phyloP scores from a whole-genome alignment of 2,888 invertebrate species.

The Cacoxenus indagator region DNA sequence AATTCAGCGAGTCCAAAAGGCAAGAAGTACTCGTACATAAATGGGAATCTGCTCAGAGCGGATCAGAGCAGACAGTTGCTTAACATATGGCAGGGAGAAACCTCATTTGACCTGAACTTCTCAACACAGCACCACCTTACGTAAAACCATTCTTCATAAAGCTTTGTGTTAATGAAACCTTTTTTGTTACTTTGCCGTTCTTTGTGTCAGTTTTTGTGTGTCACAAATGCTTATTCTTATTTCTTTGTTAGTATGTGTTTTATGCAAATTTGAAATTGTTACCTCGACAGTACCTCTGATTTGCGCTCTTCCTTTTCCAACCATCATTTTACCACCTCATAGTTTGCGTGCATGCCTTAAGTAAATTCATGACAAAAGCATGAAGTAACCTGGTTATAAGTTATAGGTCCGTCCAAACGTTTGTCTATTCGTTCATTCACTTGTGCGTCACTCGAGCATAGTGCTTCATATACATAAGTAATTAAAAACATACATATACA shows the following conservation, averaged over 20 bases:
- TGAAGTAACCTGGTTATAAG: slow-evolving; percentile 22
- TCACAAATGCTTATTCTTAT: neutral
- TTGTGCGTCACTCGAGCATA: neutral
- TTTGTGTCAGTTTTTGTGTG: neutral
- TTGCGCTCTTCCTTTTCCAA: neutral
- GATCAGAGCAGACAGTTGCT: slow-evolving; percentile 6
- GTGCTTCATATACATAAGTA: neutral
- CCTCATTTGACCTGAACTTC: neutral
- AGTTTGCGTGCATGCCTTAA: slow-evolving; percentile 7
- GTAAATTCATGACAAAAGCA: slow-evolving; percentile 13
- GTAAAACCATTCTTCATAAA: neutral
- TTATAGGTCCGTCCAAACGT: neutral
- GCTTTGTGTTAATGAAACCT: neutral
- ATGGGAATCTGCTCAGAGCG: neutral
- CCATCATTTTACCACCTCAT: neutral
- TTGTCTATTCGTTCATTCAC: neutral
- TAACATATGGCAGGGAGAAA: neutral
- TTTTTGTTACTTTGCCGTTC: neutral
- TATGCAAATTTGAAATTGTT: neutral
- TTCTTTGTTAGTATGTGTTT: neutral
- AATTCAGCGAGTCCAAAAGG: neutral
- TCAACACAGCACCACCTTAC: neutral
- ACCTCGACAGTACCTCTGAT: neutral
- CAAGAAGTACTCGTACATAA: neutral
- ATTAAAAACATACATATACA: neutral